phyloP scores from a whole-genome alignment of 2,797 vertebrate genomes.

The Oreochromis grahami region DNA sequence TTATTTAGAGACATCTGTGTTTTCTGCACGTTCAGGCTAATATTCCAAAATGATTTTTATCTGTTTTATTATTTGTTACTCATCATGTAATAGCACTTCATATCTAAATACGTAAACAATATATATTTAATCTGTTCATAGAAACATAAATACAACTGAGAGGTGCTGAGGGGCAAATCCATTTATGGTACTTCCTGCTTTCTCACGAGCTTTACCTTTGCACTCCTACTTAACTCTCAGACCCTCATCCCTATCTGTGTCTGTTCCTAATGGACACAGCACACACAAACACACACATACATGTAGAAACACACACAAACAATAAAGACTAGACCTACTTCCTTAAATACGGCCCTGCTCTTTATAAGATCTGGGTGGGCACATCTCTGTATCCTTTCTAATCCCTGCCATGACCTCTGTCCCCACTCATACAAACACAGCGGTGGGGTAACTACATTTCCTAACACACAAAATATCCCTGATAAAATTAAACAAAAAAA shows the following conservation, averaged over 20 bases:
- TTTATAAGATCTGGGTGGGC: constrained; percentile 42
- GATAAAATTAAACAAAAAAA: neutral
- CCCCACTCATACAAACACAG: constrained; percentile 34
- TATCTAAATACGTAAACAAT: neutral
- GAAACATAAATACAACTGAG: neutral
- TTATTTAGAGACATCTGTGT: neutral
- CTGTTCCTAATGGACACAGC: neutral
- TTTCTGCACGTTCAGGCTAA: neutral
- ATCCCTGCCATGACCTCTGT: constrained; percentile 37
- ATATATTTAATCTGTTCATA: neutral
- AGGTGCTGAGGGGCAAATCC: neutral
- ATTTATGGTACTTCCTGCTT: neutral
- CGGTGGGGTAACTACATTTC: neutral
- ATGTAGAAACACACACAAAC: neutral
- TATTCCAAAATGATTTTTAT: neutral
- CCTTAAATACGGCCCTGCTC: constrained; percentile 9
- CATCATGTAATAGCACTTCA: neutral
- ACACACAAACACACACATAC: neutral
- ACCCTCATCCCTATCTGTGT: neutral
- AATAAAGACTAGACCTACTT: neutral
- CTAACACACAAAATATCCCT: neutral
- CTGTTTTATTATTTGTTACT: neutral
- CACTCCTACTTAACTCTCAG: neutral
- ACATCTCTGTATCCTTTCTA: constrained; percentile 35
- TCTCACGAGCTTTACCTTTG: neutral